Base-by-base conservation (phyloP, 1,140 invertebrate genomes). In the Platyscapa corneri region DNA sequence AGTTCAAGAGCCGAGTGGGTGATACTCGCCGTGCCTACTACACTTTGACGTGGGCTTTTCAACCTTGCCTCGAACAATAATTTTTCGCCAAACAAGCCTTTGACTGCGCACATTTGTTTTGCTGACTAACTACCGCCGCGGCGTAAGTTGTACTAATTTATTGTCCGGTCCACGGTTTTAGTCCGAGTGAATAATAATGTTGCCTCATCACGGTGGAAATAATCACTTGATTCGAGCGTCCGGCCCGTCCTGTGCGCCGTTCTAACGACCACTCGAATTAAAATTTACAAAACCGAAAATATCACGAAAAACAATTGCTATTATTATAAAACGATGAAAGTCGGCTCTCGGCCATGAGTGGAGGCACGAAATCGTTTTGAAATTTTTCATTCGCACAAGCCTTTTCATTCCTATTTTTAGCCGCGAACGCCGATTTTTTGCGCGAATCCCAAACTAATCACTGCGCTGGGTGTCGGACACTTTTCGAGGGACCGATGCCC, bases 51-150 rank as follows among this genome's bases (percentile, higher is more conserved):
- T 89, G 86, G 87, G 87, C 42, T 87, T 84, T 75, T 64, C 76
- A 78, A 30, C 46, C 53, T 78, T 34, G 64, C n/a, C 37, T 42
- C 16, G 67, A 70, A 46, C 53, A 84, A 67, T 74, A 86, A 88
- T 85, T 87, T 88, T 88, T 87, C 46, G 87, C 83, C 81, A 79
- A 87, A 89, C 77, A 70, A 86, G 86, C 82, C 87, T 86, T 88
- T 88, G 30, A 78, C 20, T 64, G 30, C 46, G 42, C 14, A 53
- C 42, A 85, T 83, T 77, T 60, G 64, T 86, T 82, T 86, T 81
- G 78, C 85, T 65, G 82, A 76, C 76, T 83, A 83, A 72, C 75
- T 74, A 79, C 20, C 46, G 81, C 34, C 18, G n/a, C 42, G 39
- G 39, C 72, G 3, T n/a, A 42, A 75, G 72, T 16, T 70, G 32